Base-by-base conservation (phyloP, 2,797 vertebrate species). In the Tenualosa ilisha region DNA sequence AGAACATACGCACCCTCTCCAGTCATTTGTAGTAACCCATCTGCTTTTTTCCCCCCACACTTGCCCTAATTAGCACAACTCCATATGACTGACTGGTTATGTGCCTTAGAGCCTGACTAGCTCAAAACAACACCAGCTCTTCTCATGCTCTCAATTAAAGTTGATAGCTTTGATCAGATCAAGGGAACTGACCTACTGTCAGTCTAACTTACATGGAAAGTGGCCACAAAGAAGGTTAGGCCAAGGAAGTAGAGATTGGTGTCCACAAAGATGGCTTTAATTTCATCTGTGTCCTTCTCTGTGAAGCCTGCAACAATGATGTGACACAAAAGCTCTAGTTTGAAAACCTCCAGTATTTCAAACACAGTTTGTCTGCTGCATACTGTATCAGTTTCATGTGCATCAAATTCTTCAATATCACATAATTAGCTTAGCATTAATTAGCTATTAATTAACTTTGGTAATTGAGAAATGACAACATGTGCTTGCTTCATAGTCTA, bases 201-300 rank as follows among this genome's bases (percentile, higher is more conserved):
- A 20, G 59, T 50, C 43, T 40, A 6, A 86, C 97, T 97, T 92
- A 98, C 98, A 24, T 99, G 98, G 89, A 99, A 99, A 0, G 98
- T 98, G 2, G 98, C 98, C 0, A 99, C 98, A 9, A 99, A 97
- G 94, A 99, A 99, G 1, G 98, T 99, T 88, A 99, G 91, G 0
- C 97, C 98, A 81, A 99, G 90, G 91, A 99, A 98, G 90, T 99
- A 99, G 85, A 99, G 91, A 90, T 99, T 99, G 84, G 98, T 99
- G 85, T 99, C 98, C 24, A 99, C 98, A 88, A 99, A 99, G 90
- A 99, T 99, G 37, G 98, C 98, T 92, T 99, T 99, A 59, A 99
- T 98, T 93, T 99, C 98, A 91, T 99, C 98, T 0, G 98, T 96
- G 15, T 99, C 98, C 86, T 99, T 99, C 93, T 99, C 98, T 51